A percentile compares a stretch with the other conserved stretches of the same genome.
Conservation (phyloP, 2,113 vertebrate genomes). For the Aphelocoma coerulescens region DNA sequence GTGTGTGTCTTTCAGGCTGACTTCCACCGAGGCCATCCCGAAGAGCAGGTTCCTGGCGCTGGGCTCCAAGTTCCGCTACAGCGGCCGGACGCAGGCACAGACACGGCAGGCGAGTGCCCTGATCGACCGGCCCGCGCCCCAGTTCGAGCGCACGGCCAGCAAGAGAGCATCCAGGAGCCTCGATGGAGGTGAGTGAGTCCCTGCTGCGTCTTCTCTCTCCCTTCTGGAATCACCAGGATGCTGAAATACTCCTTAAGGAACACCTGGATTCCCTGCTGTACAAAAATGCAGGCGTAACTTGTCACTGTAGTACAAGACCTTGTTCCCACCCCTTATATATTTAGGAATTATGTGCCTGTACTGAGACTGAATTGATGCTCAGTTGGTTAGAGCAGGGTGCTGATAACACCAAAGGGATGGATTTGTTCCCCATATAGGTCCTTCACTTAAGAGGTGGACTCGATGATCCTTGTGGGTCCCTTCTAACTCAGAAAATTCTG, state of each 20-base stretch:
- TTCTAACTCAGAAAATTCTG: neutral
- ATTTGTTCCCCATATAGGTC: neutral
- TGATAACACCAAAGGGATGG: neutral
- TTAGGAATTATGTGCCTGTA: neutral
- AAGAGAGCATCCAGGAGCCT: conserved; percentile 92
- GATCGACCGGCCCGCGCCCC: conserved; percentile 91
- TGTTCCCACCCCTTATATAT: neutral
- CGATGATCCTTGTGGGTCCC: neutral
- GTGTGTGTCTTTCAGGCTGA: conserved; percentile 74
- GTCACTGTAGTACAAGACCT: neutral
- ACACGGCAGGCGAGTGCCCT: conserved; percentile 93
- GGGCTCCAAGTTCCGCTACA: conserved; percentile 98
- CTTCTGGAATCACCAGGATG: neutral
- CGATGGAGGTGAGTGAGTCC: conserved; percentile 84
- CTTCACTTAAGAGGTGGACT: neutral
- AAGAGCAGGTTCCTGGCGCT: conserved; percentile 90
- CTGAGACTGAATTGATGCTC: neutral
- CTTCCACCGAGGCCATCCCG: conserved; percentile 91
- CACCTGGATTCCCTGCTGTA: neutral
- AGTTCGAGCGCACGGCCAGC: conserved; percentile 91
- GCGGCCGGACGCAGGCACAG: conserved; percentile 94
- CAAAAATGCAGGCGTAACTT: fast-evolving
- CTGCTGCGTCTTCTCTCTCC: fast-evolving
- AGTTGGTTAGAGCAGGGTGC: neutral
- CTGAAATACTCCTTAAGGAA: neutral